Conservation (phyloP, 2,888 invertebrate genomes). For the Melanostoma mellinum region DNA sequence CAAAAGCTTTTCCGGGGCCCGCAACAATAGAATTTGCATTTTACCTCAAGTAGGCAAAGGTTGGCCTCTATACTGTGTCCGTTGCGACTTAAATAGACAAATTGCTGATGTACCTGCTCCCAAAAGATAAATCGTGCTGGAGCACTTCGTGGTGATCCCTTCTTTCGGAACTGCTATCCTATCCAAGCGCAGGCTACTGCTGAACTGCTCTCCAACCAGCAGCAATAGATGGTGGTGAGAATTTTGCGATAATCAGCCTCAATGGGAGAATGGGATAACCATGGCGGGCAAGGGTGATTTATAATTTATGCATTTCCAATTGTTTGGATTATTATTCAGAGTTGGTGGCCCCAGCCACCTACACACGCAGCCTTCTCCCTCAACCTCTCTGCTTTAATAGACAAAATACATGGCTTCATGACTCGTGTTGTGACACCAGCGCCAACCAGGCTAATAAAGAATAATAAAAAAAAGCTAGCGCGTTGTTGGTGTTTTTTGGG, state of each 20-base stretch:
- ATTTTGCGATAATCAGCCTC: slow-evolving; percentile 36
- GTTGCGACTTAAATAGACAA: slow-evolving; percentile 67
- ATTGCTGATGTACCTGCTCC: slow-evolving; percentile 72
- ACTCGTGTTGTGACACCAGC: slow-evolving; percentile 64
- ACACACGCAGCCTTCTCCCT: slow-evolving; percentile 46
- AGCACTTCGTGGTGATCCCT: slow-evolving; percentile 68
- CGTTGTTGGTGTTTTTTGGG: slow-evolving; percentile 18
- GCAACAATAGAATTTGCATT: slow-evolving; percentile 71
- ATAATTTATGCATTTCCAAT: slow-evolving; percentile 72
- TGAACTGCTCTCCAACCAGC: slow-evolving; percentile 31
- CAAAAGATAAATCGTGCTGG: slow-evolving; percentile 68
- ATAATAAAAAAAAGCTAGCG: slow-evolving; percentile 21
- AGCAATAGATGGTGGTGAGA: slow-evolving; percentile 43
- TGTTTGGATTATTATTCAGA: slow-evolving; percentile 61
- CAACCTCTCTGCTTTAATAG: neutral
- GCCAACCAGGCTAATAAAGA: slow-evolving; percentile 54
- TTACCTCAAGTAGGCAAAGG: slow-evolving; percentile 40
- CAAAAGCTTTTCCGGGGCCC: slow-evolving; percentile 60
- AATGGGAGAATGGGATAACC: neutral
- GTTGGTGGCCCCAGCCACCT: slow-evolving; percentile 57
- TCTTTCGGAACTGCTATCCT: slow-evolving; percentile 37
- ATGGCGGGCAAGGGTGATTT: slow-evolving; percentile 33
- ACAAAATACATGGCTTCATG: slow-evolving; percentile 52
- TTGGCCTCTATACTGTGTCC: slow-evolving; percentile 21
- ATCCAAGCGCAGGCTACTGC: neutral